Conservation (phyloP, 1,140 invertebrate species). For the Calephelis nemesis region DNA sequence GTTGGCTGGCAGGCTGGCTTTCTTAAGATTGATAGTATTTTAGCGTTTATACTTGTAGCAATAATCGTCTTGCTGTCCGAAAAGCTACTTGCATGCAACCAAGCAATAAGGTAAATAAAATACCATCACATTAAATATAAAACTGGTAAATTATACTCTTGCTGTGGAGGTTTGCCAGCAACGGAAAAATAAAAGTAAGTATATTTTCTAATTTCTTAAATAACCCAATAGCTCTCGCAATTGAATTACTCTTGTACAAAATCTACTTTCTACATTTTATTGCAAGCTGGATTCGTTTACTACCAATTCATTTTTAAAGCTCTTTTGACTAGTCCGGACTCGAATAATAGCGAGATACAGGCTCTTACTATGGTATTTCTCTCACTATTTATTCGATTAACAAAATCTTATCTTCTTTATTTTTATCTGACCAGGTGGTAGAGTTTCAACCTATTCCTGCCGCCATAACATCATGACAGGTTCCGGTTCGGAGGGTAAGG, state of each 20-base stretch:
- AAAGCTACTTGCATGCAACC: no score
- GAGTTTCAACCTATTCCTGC: no score
- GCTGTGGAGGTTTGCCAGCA: background rate
- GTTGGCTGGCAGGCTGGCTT: no score
- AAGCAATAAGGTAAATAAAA: no score
- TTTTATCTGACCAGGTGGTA: no score
- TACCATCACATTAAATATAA: background rate
- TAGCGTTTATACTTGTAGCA: no score
- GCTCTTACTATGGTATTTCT: background rate
- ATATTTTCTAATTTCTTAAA: slow-evolving; percentile 13
- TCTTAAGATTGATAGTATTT: no score
- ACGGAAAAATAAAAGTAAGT: slow-evolving; percentile 9
- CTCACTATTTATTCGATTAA: background rate
- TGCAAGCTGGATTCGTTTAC: slow-evolving; percentile 11
- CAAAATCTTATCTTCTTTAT: no score
- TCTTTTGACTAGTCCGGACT: slow-evolving; percentile 1
- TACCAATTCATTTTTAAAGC: slow-evolving; percentile 16
- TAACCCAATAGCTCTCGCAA: slow-evolving; percentile 15
- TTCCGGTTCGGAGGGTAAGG: no score
- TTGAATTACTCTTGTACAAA: slow-evolving; percentile 16
- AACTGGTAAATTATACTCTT: background rate
- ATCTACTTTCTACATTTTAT: slow-evolving; percentile 11
- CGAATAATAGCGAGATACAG: slow-evolving; percentile 3
- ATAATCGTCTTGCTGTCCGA: no score
- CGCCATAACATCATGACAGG: no score